These are phyloP conservation scores for Coremacera marginata DNA, from an alignment of 2,888 invertebrate genomes.

Conservation along the genomic window DNA sequence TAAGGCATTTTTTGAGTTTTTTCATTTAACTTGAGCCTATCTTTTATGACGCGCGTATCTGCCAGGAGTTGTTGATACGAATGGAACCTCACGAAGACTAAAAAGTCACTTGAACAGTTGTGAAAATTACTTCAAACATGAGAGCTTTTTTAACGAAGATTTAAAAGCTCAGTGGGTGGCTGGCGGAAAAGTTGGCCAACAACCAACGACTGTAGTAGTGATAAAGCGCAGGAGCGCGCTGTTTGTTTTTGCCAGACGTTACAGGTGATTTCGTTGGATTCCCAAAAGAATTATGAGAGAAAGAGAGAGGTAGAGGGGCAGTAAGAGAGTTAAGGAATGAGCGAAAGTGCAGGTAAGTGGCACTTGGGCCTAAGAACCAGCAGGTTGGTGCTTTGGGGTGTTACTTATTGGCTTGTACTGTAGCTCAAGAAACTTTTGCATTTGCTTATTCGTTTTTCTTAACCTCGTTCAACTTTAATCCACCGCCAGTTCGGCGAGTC, in stretches of 20 bases:
- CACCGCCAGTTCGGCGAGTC: not conserved
- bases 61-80: constrained; percentile 47
- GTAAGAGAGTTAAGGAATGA: not conserved
- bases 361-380: not conserved
- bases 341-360: not conserved
- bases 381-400: not conserved
- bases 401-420: not conserved
- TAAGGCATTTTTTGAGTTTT: constrained; percentile 17
- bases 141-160: constrained; percentile 46
- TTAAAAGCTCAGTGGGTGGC: constrained; percentile 22
- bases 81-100: constrained; percentile 53
- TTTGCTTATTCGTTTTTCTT: constrained; percentile 19
- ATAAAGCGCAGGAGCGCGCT: constrained; percentile 23
- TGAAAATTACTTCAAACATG: constrained; percentile 34
- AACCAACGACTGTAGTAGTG: not conserved
- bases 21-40: constrained; percentile 1
- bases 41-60: constrained; percentile 24
- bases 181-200: not conserved
- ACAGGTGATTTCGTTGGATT: constrained; percentile 37
- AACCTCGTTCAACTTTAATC: constrained; percentile 4
- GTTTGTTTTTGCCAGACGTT: constrained; percentile 31
- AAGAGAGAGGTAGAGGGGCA: constrained; percentile 7
- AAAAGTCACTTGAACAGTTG: constrained; percentile 35
- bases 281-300: not conserved
- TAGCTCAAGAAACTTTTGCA: not conserved